These are phyloP conservation scores for Ceramica pisi DNA, from an alignment of 2,888 invertebrate species.

Conservation along the genomic window DNA sequence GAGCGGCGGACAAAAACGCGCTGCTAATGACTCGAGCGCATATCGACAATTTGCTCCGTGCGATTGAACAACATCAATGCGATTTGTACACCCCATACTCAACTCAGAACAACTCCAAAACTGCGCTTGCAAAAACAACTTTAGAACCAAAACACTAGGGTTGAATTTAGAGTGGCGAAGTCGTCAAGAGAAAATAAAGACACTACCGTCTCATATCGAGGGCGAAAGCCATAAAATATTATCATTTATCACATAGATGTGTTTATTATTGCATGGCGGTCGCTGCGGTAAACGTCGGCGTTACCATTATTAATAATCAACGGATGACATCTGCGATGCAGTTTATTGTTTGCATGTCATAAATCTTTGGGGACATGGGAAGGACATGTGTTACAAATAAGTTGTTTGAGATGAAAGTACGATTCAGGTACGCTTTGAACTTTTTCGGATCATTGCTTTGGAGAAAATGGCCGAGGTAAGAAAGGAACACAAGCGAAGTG, in stretches of 20 bases:
- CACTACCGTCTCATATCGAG: constrained; percentile 85
- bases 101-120: constrained; percentile 71
- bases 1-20: constrained; percentile 76
- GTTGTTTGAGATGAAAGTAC: constrained; percentile 48
- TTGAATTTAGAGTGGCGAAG: constrained; percentile 53
- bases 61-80: constrained; percentile 89
- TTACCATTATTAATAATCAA: constrained; percentile 85
- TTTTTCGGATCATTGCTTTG: background rate
- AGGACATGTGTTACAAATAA: constrained; percentile 71
- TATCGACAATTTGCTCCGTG: constrained; percentile 89
- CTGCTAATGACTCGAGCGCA: constrained; percentile 84
- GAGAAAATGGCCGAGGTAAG: background rate
- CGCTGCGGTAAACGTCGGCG: constrained; percentile 88
- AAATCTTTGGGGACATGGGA: constrained; percentile 73
- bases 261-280: constrained; percentile 87
- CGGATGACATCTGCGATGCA: constrained; percentile 85
- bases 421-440: constrained; percentile 37
- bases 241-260: constrained; percentile 88
- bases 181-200: constrained; percentile 80
- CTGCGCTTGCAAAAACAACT: constrained; percentile 51
- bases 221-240: constrained; percentile 88
- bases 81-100: constrained; percentile 82
- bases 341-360: constrained; percentile 76
- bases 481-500: background rate
- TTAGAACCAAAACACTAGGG: background rate